Evolutionary conservation across 2,797 vertebrate species (phyloP).

Genomic region (Discoglossus pictus): DNA sequence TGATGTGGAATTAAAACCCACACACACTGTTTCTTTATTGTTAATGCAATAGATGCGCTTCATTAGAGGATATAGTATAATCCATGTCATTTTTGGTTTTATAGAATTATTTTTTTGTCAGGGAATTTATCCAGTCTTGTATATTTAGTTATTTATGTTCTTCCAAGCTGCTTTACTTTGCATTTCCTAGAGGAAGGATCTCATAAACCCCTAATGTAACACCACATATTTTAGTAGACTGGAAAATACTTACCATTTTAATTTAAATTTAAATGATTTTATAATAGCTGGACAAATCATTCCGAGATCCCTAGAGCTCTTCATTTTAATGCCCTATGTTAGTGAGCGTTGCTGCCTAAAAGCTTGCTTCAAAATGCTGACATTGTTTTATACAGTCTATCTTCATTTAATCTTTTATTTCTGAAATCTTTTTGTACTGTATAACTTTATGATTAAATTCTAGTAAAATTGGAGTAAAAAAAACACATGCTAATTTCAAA

Average conservation of each 20-base stretch:
- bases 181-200: conserved; percentile 61
- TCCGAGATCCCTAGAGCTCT: conserved; percentile 70
- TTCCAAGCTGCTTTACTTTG: conserved; percentile 54
- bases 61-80: conserved; percentile 60
- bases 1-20: conserved; percentile 32
- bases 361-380: conserved; percentile 64
- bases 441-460: conserved; percentile 66
- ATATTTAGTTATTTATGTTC: conserved; percentile 61
- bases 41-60: conserved; percentile 48
- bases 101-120: conserved; percentile 57
- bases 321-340: conserved; percentile 72
- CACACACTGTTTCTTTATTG: conserved; percentile 47
- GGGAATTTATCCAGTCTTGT: conserved; percentile 61
- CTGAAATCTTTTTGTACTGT: conserved; percentile 68
- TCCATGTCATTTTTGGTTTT: conserved; percentile 60
- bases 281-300: conserved; percentile 74
- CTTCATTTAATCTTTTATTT: conserved; percentile 57
- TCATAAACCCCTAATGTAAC: conserved; percentile 72
- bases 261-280: conserved; percentile 78
- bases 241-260: conserved; percentile 76
- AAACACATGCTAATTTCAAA: conserved; percentile 21
- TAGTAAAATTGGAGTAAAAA: conserved; percentile 59
- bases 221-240: conserved; percentile 69
- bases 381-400: conserved; percentile 60
- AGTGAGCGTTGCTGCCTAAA: conserved; percentile 67